Evolutionary conservation across 2,113 vertebrate species (phyloP).

Genomic region (Podarcis raffonei): DNA sequence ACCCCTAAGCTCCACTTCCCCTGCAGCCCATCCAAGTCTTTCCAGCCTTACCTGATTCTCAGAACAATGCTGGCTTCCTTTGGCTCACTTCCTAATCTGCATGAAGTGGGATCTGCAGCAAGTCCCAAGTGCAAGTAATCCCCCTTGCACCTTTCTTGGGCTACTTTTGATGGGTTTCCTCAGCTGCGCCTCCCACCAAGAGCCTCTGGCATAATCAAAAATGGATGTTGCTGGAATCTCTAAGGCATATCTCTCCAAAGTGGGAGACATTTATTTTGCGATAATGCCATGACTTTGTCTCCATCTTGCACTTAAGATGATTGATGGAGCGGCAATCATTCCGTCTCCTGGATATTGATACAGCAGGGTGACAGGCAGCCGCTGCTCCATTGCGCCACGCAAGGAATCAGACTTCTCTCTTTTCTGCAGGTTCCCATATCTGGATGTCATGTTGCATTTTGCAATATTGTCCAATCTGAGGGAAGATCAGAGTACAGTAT

Average conservation of each 20-base stretch:
- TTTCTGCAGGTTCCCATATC: background rate
- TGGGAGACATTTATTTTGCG: constrained; percentile 51
- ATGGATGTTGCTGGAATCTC: constrained; percentile 35
- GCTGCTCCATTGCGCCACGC: background rate
- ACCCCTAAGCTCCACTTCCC: background rate
- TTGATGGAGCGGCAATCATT: constrained; percentile 56
- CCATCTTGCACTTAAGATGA: constrained; percentile 57
- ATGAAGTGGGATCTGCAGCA: background rate
- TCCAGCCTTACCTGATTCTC: background rate
- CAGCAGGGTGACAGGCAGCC: constrained; percentile 45
- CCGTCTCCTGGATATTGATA: constrained; percentile 54
- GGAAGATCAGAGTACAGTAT: background rate
- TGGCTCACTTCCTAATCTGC: background rate
- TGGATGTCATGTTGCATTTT: background rate
- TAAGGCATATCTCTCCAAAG: constrained; percentile 33
- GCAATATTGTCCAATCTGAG: background rate
- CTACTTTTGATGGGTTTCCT: background rate
- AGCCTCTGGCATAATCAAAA: constrained; percentile 24
- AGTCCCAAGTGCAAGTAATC: background rate
- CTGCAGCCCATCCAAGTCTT: background rate
- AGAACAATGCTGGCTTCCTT: background rate
- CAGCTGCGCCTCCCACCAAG: background rate
- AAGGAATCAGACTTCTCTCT: background rate
- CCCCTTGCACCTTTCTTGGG: background rate
- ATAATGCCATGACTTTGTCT: constrained; percentile 27